A percentile compares a stretch with the other conserved stretches of the same genome.
phyloP scores from a whole-genome alignment of 2,888 invertebrate genomes.

The Lasioglossum vierecki region DNA sequence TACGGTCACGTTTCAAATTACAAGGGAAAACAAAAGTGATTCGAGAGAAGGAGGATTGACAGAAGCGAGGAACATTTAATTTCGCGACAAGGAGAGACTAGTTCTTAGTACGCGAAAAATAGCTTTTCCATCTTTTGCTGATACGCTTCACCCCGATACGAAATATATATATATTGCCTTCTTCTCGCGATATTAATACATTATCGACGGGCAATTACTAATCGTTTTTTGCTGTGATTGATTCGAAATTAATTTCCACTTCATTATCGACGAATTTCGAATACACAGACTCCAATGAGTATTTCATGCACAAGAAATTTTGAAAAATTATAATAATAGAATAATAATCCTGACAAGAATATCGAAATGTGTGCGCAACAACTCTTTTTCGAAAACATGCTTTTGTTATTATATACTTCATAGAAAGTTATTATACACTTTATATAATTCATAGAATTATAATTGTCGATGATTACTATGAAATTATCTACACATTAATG shows the following conservation, averaged over 20 bases:
- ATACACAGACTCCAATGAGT: neutral
- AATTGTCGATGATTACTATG: neutral
- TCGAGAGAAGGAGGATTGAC: neutral
- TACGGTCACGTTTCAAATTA: constrained; percentile 45
- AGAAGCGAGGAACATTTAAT: constrained; percentile 10
- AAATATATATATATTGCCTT: neutral
- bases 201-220: constrained; percentile 5
- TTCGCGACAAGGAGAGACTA: neutral
- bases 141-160: neutral
- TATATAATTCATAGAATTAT: neutral
- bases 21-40: constrained; percentile 29
- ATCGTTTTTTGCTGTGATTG: constrained; percentile 1
- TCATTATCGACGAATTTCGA: constrained; percentile 1
- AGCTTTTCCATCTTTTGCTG: neutral
- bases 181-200: neutral
- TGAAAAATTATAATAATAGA: too few relatives aligned
- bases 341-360: too few relatives aligned
- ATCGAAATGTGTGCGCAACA: too few relatives aligned
- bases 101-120: neutral
- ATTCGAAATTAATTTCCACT: constrained; percentile 2
- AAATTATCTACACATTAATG: too few relatives aligned
- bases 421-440: too few relatives aligned
- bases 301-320: neutral
- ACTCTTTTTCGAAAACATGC: too few relatives aligned
- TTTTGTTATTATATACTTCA: too few relatives aligned